Conservation (phyloP, 2,888 invertebrate genomes). For the Griposia aprilina region DNA sequence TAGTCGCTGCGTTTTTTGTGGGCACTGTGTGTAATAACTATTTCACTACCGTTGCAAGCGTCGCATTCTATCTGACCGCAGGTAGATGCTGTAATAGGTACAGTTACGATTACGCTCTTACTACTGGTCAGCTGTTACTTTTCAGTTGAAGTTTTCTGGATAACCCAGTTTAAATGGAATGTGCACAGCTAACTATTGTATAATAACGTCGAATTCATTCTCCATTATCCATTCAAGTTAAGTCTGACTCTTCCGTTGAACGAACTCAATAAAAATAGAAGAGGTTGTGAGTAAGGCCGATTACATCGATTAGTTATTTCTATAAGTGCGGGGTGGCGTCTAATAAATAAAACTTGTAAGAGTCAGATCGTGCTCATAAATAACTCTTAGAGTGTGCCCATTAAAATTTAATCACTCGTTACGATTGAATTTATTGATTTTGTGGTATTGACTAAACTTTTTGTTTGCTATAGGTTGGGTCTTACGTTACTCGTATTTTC, state of each 20-base stretch:
- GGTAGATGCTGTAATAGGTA: slow-evolving; percentile 82
- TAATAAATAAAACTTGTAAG: slow-evolving; percentile 79
- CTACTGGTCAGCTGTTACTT: slow-evolving; percentile 33
- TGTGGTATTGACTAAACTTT: slow-evolving; percentile 30
- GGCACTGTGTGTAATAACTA: slow-evolving; percentile 80
- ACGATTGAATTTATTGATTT: slow-evolving; percentile 83
- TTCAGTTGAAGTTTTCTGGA: slow-evolving; percentile 42
- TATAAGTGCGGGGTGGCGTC: slow-evolving; percentile 66
- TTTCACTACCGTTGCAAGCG: slow-evolving; percentile 85
- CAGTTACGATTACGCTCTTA: slow-evolving; percentile 70
- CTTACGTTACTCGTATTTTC: neutral
- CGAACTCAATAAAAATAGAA: slow-evolving; percentile 59
- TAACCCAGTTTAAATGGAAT: slow-evolving; percentile 36
- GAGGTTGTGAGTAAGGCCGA: slow-evolving; percentile 45
- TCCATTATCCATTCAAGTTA: slow-evolving; percentile 47
- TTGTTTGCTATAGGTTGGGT: slow-evolving; percentile 1
- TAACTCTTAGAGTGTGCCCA: slow-evolving; percentile 78
- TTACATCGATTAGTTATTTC: slow-evolving; percentile 55
- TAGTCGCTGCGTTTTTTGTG: slow-evolving; percentile 76
- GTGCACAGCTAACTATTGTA: slow-evolving; percentile 14
- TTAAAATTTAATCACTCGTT: slow-evolving; percentile 84
- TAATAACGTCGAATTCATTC: slow-evolving; percentile 22
- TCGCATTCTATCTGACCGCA: slow-evolving; percentile 78
- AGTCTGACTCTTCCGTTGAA: slow-evolving; percentile 45
- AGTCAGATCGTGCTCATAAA: slow-evolving; percentile 80